These are phyloP conservation scores for Girardinichthys multiradiatus DNA, from an alignment of 2,113 vertebrate species.

Conservation along the genomic window DNA sequence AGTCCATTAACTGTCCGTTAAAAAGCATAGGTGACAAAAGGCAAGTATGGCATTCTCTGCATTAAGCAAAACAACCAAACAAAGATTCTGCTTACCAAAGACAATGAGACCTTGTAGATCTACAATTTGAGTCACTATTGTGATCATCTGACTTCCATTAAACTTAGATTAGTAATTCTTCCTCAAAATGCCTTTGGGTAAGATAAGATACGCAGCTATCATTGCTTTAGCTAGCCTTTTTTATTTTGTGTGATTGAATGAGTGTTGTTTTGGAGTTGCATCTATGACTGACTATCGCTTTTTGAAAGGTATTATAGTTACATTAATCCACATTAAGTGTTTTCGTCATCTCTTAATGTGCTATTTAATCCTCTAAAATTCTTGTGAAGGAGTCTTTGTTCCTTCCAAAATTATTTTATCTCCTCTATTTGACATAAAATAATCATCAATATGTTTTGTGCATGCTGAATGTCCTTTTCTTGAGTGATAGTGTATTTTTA, in stretches of 20 bases:
- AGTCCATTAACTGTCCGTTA: too few relatives aligned
- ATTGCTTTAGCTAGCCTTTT: background rate
- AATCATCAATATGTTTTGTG: constrained; percentile 29
- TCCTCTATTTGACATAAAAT: constrained; percentile 43
- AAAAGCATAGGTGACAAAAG: too few relatives aligned
- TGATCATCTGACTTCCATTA: too few relatives aligned
- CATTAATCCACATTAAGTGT: background rate
- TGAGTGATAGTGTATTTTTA: background rate
- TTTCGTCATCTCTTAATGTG: constrained; percentile 7
- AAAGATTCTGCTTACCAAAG: too few relatives aligned
- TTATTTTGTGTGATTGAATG: background rate
- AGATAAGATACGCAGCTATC: background rate
- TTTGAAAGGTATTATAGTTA: background rate
- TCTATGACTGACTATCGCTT: background rate
- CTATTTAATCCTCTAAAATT: constrained; percentile 30
- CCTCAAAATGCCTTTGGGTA: too few relatives aligned
- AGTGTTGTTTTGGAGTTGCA: too few relatives aligned
- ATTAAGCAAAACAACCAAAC: too few relatives aligned
- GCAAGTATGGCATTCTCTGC: too few relatives aligned
- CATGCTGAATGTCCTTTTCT: constrained; percentile 22
- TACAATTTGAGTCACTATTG: too few relatives aligned
- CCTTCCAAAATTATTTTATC: constrained; percentile 27
- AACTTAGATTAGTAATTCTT: too few relatives aligned
- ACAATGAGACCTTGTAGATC: too few relatives aligned
- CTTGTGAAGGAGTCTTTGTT: constrained; percentile 16